Evolutionary conservation across 1,140 invertebrate species (phyloP).

Genomic region (Plectus sambesii): DNA sequence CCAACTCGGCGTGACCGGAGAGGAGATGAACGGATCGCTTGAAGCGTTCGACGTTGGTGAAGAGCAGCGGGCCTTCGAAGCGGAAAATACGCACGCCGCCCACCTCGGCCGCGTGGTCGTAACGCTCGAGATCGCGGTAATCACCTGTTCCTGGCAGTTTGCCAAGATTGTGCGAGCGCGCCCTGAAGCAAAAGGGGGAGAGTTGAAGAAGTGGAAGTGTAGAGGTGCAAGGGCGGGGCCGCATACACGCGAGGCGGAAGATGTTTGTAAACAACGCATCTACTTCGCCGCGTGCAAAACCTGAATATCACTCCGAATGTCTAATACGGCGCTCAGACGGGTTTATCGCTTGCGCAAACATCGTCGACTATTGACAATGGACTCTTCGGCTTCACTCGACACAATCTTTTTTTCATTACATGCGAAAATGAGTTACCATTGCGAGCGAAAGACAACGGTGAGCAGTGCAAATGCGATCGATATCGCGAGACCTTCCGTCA

Average conservation of each 20-base stretch:
- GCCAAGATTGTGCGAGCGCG: slow-evolving; percentile 5
- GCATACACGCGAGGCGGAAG: no score
- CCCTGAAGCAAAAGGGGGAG: no score
- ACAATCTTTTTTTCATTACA: no score
- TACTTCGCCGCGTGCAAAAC: neutral
- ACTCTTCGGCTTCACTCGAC: no score
- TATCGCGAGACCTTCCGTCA: slow-evolving; percentile 22
- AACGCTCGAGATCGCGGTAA: neutral
- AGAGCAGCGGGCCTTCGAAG: slow-evolving; percentile 22
- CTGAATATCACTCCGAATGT: neutral
- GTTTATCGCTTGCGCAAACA: slow-evolving; percentile 9
- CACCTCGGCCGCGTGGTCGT: slow-evolving; percentile 8
- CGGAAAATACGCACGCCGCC: slow-evolving; percentile 21
- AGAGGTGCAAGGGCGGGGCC: slow-evolving; percentile 1
- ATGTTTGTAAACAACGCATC: slow-evolving; percentile 13
- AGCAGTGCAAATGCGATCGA: slow-evolving; percentile 20
- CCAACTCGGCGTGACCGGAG: no score
- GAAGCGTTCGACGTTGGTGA: slow-evolving; percentile 28
- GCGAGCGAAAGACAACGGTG: slow-evolving; percentile 18
- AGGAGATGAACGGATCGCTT: slow-evolving; percentile 19
- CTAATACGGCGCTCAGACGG: slow-evolving; percentile 19
- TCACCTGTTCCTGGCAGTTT: no score
- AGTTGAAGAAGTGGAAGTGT: no score
- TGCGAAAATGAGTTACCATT: slow-evolving; percentile 21
- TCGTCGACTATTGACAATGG: neutral